phyloP scores from a whole-genome alignment of 2,113 vertebrate genomes.

The Cygnus buccinator region DNA sequence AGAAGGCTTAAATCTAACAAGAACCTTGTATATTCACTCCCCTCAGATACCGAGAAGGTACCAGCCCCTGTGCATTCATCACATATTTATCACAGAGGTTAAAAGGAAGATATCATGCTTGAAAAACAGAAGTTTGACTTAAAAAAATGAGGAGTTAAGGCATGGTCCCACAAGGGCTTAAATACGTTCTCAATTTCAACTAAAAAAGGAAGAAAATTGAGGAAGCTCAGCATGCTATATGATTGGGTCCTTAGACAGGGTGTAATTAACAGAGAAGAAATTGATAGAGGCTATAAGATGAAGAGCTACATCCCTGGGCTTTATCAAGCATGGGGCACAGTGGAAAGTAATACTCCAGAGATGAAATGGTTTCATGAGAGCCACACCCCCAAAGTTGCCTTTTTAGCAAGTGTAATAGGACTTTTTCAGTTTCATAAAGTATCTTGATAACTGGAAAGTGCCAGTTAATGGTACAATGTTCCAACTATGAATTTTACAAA shows the following conservation, averaged over 20 bases:
- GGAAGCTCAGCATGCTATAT: neutral
- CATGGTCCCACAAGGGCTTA: neutral
- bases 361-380: constrained; percentile 66
- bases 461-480: constrained; percentile 81
- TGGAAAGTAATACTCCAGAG: constrained; percentile 50
- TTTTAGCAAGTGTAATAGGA: constrained; percentile 79
- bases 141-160: neutral
- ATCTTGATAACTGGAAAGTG: constrained; percentile 83
- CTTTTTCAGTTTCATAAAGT: constrained; percentile 84
- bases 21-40: neutral
- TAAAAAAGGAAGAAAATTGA: neutral
- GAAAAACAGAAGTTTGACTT: neutral
- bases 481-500: constrained; percentile 83
- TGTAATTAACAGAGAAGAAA: constrained; percentile 13
- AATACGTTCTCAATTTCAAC: neutral
- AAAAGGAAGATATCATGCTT: neutral
- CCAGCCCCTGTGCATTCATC: neutral
- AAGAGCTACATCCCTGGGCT: neutral
- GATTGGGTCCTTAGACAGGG: neutral
- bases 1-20: neutral
- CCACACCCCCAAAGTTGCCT: constrained; percentile 80
- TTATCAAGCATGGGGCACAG: constrained; percentile 1
- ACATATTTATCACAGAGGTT: neutral
- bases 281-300: neutral
- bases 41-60: neutral